These are phyloP conservation scores for Drosophila sucinea DNA, from an alignment of 1,140 invertebrate genomes.

Conservation along the genomic window DNA sequence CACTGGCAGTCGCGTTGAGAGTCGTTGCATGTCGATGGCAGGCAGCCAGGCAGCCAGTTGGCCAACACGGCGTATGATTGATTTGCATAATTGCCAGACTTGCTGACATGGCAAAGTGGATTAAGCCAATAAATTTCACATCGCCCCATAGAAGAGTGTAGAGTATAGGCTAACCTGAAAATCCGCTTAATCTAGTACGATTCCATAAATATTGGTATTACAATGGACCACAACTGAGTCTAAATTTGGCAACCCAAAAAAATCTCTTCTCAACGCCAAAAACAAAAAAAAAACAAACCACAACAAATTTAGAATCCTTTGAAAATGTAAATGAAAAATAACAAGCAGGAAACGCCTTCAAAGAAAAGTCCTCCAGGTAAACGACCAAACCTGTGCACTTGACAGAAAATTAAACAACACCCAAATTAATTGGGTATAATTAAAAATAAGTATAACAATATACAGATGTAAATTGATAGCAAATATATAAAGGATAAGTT, in stretches of 20 bases:
- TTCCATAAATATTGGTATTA: no score
- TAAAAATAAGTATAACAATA: no score
- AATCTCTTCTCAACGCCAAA: no score
- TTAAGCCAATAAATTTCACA: slow-evolving; percentile 24
- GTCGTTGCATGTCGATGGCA: slow-evolving; percentile 8
- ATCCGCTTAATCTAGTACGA: no score
- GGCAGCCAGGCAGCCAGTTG: neutral
- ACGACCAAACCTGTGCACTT: neutral
- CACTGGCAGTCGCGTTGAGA: neutral
- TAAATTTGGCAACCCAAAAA: no score
- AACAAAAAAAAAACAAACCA: neutral
- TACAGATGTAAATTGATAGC: no score
- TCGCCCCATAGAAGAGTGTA: slow-evolving; percentile 10
- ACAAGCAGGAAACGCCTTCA: no score
- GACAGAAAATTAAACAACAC: slow-evolving; percentile 8
- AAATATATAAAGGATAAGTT: no score
- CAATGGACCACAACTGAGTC: no score
- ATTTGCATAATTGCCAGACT: slow-evolving; percentile 67
- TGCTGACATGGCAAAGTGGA: slow-evolving; percentile 44
- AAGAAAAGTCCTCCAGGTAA: neutral
- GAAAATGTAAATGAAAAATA: neutral
- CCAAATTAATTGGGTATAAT: no score
- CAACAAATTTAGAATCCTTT: neutral
- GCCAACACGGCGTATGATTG: slow-evolving; percentile 42
- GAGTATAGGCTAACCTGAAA: neutral